Base-by-base conservation (phyloP, 2,113 vertebrate species). In the Gadus macrocephalus region DNA sequence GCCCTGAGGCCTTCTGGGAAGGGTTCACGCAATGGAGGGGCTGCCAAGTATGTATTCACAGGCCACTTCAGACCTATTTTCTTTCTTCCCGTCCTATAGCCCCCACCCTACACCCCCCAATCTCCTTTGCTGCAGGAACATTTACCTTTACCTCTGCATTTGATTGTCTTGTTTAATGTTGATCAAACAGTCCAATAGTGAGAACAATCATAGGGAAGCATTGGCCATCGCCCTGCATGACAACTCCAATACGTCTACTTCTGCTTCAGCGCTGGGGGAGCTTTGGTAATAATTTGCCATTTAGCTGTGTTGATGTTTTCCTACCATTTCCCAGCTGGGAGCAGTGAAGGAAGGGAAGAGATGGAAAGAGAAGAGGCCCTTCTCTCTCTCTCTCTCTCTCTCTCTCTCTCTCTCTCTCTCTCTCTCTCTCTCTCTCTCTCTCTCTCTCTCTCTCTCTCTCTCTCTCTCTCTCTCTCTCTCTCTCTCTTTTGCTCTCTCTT, bases 241-340 rank as follows among this genome's bases (percentile, higher is more conserved):
- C 84, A 86, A 86, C 72, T 86, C 68, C 83, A 87, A 83, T 83
- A 80, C 83, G 78, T 87, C 84, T 89, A 65, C 76, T 70, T 67
- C 78, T 76, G 72, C 69, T 77, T 63, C 65, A 64, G 66, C 70
- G 67, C 80, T 64, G 84, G 71, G 76, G 76, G 78, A 86, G 79
- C 81, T 85, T 84, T 85, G 83, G 74, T 86, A 85, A 86, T 87
- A 77, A 87, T 87, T 86, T 84, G 76, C 80, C 76, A 42, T 89
- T 90, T 86, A 85, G 83, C 80, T 77, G 68, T 81, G 75, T 80
- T 85, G 69, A 88, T 90, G 69, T 86, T 78, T 84, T 78, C 73
- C 69, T 63, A 68, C 63, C 14, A 74, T 88, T 88, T 85, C 85
- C 76, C 84, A 80, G 83, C 85, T 86, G 84, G 78, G 64, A 81